phyloP scores from a whole-genome alignment of 2,113 vertebrate species.

The Holacanthus passer region DNA sequence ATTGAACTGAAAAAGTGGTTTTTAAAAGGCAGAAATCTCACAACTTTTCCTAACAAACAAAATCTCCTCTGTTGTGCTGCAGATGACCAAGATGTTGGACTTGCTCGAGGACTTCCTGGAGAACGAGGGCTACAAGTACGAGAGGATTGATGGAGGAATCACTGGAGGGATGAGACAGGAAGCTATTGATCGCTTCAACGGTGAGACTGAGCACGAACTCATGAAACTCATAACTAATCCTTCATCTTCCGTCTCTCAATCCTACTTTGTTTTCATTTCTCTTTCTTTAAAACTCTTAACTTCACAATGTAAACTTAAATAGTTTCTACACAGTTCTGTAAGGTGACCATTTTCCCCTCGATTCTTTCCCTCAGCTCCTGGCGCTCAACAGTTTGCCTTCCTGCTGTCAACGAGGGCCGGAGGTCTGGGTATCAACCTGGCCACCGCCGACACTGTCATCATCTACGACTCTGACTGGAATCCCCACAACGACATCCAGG shows the following conservation, averaged over 20 bases:
- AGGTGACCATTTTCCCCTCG: background rate
- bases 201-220: constrained; percentile 75
- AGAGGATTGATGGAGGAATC: constrained; percentile 96
- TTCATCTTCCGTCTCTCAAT: background rate
- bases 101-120: constrained; percentile 97
- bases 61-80: background rate
- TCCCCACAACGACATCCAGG: constrained; percentile 98
- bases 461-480: constrained; percentile 99
- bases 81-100: constrained; percentile 99
- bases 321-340: background rate
- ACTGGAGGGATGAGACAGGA: constrained; percentile 98
- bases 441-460: constrained; percentile 97
- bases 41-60: too few species aligned
- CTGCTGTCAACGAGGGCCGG: constrained; percentile 96
- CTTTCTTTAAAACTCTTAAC: background rate
- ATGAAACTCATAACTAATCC: too few species aligned
- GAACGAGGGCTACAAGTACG: constrained; percentile 98
- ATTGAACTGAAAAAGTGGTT: too few species aligned
- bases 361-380: constrained; percentile 86
- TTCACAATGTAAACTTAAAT: background rate
- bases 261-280: background rate
- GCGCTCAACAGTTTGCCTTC: constrained; percentile 97
- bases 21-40: too few species aligned
- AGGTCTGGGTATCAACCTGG: constrained; percentile 96
- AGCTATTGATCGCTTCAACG: constrained; percentile 98